Evolutionary conservation across 2,888 invertebrate species (phyloP), one percentile per base, ranked within the genome.

Genomic region (Cryptus viduatorius): DNA sequence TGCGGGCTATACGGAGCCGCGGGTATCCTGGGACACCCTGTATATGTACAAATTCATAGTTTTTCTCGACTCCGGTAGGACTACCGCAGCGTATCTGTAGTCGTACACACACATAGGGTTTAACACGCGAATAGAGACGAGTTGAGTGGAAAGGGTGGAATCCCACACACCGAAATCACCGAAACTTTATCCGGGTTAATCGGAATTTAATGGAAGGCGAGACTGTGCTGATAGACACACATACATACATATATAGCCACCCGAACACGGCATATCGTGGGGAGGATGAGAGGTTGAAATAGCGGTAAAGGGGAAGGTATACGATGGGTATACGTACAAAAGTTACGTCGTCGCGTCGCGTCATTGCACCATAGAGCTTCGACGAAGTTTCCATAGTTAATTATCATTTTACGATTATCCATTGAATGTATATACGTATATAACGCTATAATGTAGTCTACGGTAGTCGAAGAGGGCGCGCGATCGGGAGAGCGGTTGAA

Each of bases 101-200:
- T 31, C 46, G 31, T 44, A 37, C 53, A 29, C 19, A 76, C 56
- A 59, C 42, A 50, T 19, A 19, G 31, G 7, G 29, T 8, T 31
- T 10, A 31, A n/a, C 16, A 16, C 56, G 37, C 14, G 42, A 37
- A 8, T 19, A 14, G 24, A 19, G n/a, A 19, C 4, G 65, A 42
- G 56, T 19, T 46, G 53, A 53, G 65, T 3, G 65, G 53, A 0
- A 76, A 53, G 50, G 59, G 71, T 42, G 61, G 10, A 72, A 77
- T 24, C 48, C 10, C 75, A 79, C 75, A 82, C 64, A 71, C 71
- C 42, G 75, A 77, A 81, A 75, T 72, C 71, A 44, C 64, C 67
- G 50, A 79, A 84, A 84, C 84, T 84, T 84, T 84, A 84, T 84
- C 84, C 84, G 81, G 82, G 84, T 82, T 84, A 84, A 84, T 84